Percentiles rank a stretch among this genome's conserved stretches.
These are phyloP conservation scores for Chrysotoxum bicinctum DNA, from an alignment of 2,888 invertebrate species.

Conservation along the genomic window DNA sequence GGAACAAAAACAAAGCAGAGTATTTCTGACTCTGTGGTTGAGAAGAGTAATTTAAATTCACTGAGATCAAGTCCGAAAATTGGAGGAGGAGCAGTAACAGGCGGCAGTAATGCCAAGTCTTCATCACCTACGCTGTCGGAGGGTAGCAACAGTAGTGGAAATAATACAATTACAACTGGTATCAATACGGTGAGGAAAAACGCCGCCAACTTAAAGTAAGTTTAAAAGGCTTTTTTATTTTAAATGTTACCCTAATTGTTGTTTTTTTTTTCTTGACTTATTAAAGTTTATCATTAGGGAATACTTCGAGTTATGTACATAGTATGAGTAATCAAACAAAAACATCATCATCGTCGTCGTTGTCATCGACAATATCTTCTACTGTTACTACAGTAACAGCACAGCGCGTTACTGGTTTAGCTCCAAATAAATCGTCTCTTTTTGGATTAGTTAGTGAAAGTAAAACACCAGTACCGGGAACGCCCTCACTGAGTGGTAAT, in stretches of 20 bases:
- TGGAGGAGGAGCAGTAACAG: slow-evolving; percentile 56
- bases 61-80: slow-evolving; percentile 74
- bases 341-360: slow-evolving; percentile 75
- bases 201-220: slow-evolving; percentile 80
- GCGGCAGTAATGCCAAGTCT: slow-evolving; percentile 75
- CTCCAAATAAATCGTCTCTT: slow-evolving; percentile 80
- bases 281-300: slow-evolving; percentile 80
- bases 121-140: slow-evolving; percentile 79
- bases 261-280: slow-evolving; percentile 73
- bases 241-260: neutral
- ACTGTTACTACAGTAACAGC: slow-evolving; percentile 72
- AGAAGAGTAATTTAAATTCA: slow-evolving; percentile 78
- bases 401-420: slow-evolving; percentile 76
- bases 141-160: slow-evolving; percentile 76
- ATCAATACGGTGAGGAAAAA: slow-evolving; percentile 79
- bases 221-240: slow-evolving; percentile 25
- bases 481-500: slow-evolving; percentile 40
- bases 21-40: slow-evolving; percentile 85
- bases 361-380: slow-evolving; percentile 60
- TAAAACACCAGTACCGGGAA: slow-evolving; percentile 79
- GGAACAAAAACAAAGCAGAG: slow-evolving; percentile 80
- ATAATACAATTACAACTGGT: slow-evolving; percentile 60
- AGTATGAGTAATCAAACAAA: slow-evolving; percentile 78
- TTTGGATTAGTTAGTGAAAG: slow-evolving; percentile 76
- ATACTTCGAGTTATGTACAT: slow-evolving; percentile 80